Percentiles rank a stretch among this genome's conserved stretches.
Evolutionary conservation across 1,140 invertebrate genomes (phyloP).

Genomic region (Plectus sambesii): DNA sequence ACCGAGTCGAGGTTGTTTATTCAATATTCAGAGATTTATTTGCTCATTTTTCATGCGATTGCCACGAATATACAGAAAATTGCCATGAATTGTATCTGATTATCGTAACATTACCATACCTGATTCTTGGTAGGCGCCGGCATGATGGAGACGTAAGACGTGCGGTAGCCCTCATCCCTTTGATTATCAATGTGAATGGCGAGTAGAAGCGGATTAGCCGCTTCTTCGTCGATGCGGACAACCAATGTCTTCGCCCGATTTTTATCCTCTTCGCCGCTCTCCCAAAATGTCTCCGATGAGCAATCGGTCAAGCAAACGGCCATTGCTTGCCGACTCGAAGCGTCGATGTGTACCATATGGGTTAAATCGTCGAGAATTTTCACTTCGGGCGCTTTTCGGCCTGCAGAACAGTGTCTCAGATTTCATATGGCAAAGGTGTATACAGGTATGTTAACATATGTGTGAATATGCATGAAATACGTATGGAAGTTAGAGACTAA

Average conservation of each 20-base stretch:
- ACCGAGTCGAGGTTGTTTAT: no score
- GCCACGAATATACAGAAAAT: no score
- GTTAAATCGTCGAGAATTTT: slow-evolving; percentile 64
- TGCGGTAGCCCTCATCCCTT: slow-evolving; percentile 30
- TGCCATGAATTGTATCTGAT: no score
- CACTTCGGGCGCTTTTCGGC: slow-evolving; percentile 49
- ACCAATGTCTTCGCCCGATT: slow-evolving; percentile 72
- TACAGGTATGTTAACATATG: no score
- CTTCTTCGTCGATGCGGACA: slow-evolving; percentile 44
- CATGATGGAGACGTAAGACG: slow-evolving; percentile 22
- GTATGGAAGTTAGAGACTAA: no score
- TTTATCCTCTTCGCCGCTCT: slow-evolving; percentile 75
- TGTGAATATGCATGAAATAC: no score
- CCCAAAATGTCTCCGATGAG: slow-evolving; percentile 97
- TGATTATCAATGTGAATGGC: slow-evolving; percentile 38
- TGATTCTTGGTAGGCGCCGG: no score
- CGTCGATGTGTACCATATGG: slow-evolving; percentile 62
- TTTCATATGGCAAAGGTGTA: no score
- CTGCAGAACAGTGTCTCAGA: slow-evolving; percentile 7
- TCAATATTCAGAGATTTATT: no score
- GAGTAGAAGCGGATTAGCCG: slow-evolving; percentile 19
- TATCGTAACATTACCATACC: no score
- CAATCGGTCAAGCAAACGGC: slow-evolving; percentile 77
- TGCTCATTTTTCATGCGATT: no score
- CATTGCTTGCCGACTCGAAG: slow-evolving; percentile 84